These are phyloP conservation scores for Vombatus ursinus DNA, from an alignment of 2,113 vertebrate species.

Conservation along the genomic window DNA sequence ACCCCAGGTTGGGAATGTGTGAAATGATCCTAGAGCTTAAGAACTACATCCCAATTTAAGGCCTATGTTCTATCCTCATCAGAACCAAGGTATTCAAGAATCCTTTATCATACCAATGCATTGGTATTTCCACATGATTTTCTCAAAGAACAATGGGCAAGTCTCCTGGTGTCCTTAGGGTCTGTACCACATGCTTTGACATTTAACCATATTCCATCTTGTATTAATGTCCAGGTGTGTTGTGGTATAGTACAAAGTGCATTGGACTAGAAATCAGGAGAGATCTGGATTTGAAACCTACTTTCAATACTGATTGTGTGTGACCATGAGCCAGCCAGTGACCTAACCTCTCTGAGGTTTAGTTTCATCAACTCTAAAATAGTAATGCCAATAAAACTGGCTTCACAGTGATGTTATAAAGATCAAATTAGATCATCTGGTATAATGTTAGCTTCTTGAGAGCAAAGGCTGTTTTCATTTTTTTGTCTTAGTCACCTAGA, in stretches of 20 bases:
- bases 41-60: conserved; percentile 8
- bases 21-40: not conserved
- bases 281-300: not conserved
- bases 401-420: not conserved
- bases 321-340: not conserved
- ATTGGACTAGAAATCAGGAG: not conserved
- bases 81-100: not conserved
- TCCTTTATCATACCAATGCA: conserved; percentile 5
- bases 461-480: not conserved
- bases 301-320: not conserved
- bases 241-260: not conserved
- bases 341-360: not conserved
- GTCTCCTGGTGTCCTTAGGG: not conserved
- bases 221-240: not conserved
- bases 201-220: not conserved
- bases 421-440: not conserved
- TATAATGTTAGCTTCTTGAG: not conserved
- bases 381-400: not conserved
- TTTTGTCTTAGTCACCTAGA: not conserved
- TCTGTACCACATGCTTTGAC: not conserved
- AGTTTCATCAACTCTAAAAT: not conserved
- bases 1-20: not conserved
- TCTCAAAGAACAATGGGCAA: not conserved
- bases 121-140: not conserved
- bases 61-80: not conserved